Evolutionary conservation across 2,888 invertebrate species (phyloP).

Genomic region (Eilema sororculum): DNA sequence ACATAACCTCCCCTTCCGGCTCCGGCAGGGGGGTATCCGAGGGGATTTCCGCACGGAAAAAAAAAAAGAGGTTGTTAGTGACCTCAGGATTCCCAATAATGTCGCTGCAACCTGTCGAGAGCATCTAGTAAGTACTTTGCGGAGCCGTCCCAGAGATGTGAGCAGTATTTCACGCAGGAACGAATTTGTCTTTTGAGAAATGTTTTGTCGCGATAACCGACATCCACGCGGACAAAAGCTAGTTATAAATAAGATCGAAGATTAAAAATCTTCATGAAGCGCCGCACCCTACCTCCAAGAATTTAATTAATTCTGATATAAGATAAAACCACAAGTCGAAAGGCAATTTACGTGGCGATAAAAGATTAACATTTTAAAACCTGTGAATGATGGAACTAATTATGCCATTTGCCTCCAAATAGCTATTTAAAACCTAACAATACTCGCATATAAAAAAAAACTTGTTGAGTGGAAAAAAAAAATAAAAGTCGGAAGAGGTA

Average conservation of each 20-base stretch:
- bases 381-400: conserved; percentile 4
- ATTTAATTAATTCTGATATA: neutral
- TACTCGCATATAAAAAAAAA: neutral
- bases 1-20: no score
- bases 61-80: no score
- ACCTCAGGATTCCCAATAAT: no score
- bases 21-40: no score
- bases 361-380: neutral
- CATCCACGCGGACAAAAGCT: no score
- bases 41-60: no score
- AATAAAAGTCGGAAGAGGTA: neutral
- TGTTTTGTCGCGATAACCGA: no score
- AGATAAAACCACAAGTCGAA: neutral
- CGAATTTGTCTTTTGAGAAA: no score
- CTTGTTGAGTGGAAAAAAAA: neutral
- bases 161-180: no score
- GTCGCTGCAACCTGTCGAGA: no score
- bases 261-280: neutral
- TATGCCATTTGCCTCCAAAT: conserved; percentile 1
- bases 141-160: no score
- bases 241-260: neutral
- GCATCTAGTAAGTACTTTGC: no score
- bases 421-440: conserved; percentile 2
- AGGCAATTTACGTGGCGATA: neutral
- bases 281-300: neutral